Conservation (phyloP, 2,797 vertebrate species). For the Acanthurus tractus region DNA sequence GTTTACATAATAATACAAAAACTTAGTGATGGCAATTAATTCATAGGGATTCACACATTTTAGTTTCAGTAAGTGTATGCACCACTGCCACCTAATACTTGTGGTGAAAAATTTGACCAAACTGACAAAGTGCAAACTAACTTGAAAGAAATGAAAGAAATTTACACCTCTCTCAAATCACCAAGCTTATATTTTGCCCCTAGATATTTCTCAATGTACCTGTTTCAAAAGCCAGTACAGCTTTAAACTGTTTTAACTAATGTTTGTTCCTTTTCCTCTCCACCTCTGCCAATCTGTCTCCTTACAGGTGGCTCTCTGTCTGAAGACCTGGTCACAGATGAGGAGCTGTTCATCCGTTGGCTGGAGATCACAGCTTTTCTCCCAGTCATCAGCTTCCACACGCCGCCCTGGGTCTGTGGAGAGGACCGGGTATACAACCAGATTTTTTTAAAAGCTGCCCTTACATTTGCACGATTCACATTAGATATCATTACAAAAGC, state of each 20-base stretch:
- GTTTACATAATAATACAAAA: no score
- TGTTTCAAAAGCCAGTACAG: no score
- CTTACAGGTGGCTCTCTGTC: slow-evolving; percentile 88
- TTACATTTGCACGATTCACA: slow-evolving; percentile 1
- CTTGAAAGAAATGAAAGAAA: no score
- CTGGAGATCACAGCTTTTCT: slow-evolving; percentile 91
- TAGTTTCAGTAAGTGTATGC: no score
- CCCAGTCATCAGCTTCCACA: slow-evolving; percentile 91
- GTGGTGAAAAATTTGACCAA: no score
- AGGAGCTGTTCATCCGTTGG: slow-evolving; percentile 93
- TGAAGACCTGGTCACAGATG: slow-evolving; percentile 80
- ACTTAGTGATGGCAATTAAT: no score
- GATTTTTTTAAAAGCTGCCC: not conserved
- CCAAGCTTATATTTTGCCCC: not conserved
- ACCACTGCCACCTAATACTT: no score
- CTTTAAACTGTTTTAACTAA: not conserved
- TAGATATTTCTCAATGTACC: no score
- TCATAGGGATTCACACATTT: no score
- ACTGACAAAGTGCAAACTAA: no score
- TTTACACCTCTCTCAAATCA: not conserved
- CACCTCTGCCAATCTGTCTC: not conserved
- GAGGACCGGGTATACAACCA: slow-evolving; percentile 83
- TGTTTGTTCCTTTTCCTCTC: not conserved
- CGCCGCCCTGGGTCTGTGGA: slow-evolving; percentile 90
- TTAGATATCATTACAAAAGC: slow-evolving; percentile 12